phyloP scores from a whole-genome alignment of 2,888 invertebrate genomes.

The Muscina levida region DNA sequence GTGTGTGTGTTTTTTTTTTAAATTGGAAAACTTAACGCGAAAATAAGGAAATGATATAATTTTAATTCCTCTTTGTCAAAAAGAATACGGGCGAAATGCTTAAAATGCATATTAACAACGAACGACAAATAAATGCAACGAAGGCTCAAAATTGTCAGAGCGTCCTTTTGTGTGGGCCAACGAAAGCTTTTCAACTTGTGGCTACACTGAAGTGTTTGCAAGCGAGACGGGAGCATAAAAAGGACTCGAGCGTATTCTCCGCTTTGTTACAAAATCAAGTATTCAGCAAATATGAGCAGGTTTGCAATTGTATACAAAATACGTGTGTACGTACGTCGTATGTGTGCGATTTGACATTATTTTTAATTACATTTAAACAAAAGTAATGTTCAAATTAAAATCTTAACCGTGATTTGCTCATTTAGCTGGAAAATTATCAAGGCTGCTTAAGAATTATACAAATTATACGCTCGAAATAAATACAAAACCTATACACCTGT shows the following conservation, averaged over 20 bases:
- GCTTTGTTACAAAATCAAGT: not conserved
- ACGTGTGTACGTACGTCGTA: constrained; percentile 3
- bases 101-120: constrained; percentile 27
- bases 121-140: constrained; percentile 1
- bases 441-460: constrained; percentile 60
- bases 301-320: constrained; percentile 9
- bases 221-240: not conserved
- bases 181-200: not conserved
- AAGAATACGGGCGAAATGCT: constrained; percentile 46
- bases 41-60: constrained; percentile 67
- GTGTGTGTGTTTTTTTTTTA: constrained; percentile 51
- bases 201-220: not conserved
- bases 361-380: constrained; percentile 66
- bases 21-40: constrained; percentile 66
- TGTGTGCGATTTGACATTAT: constrained; percentile 62
- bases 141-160: constrained; percentile 29
- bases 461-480: not conserved
- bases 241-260: constrained; percentile 11
- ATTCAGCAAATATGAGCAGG: not conserved
- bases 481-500: not conserved
- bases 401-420: constrained; percentile 66
- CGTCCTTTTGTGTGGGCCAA: constrained; percentile 19
- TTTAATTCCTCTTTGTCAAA: constrained; percentile 62
- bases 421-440: constrained; percentile 65
- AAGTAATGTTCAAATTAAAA: constrained; percentile 65